Conservation (phyloP, 23 tunicate genomes). For the Corella eumyota region DNA sequence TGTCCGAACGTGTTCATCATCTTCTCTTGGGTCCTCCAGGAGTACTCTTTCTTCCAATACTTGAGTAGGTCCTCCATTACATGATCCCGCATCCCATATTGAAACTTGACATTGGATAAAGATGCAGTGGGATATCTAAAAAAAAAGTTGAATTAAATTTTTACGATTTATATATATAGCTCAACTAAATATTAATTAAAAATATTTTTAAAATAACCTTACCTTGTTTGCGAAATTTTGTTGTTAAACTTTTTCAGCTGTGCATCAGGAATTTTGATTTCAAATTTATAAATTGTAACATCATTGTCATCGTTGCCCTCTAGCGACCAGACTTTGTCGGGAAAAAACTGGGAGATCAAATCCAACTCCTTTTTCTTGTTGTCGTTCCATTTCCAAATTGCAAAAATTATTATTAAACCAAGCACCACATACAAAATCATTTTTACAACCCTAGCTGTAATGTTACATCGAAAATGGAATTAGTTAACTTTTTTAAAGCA, state of each 20-base stretch:
- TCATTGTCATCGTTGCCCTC: constrained; percentile 15
- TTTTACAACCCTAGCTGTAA: too few relatives aligned
- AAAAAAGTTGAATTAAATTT: constrained; percentile 8
- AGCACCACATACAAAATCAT: constrained; percentile 19
- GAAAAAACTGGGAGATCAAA: constrained; percentile 20
- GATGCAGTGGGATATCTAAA: constrained; percentile 53
- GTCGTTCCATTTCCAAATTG: constrained; percentile 9
- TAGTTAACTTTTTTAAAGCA: too few relatives aligned
- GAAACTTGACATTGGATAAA: constrained; percentile 30
- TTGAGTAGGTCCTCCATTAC: constrained; percentile 37
- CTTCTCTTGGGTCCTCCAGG: constrained; percentile 70
- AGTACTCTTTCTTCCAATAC: constrained; percentile 64
- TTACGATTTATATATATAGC: neutral
- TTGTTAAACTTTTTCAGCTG: constrained; percentile 26
- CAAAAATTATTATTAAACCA: constrained; percentile 11
- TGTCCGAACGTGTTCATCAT: constrained; percentile 47
- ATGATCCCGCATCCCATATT: constrained; percentile 54
- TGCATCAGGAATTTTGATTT: constrained; percentile 23
- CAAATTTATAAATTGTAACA: constrained; percentile 7
- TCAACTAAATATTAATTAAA: neutral
- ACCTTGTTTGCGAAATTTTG: constrained; percentile 15
- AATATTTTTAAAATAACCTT: constrained; percentile 12
- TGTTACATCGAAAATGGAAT: too few relatives aligned
- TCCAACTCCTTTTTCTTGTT: constrained; percentile 21
- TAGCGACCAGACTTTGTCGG: constrained; percentile 36